Base-by-base conservation (phyloP, 2,888 invertebrate genomes). In the Leucozona laternaria region DNA sequence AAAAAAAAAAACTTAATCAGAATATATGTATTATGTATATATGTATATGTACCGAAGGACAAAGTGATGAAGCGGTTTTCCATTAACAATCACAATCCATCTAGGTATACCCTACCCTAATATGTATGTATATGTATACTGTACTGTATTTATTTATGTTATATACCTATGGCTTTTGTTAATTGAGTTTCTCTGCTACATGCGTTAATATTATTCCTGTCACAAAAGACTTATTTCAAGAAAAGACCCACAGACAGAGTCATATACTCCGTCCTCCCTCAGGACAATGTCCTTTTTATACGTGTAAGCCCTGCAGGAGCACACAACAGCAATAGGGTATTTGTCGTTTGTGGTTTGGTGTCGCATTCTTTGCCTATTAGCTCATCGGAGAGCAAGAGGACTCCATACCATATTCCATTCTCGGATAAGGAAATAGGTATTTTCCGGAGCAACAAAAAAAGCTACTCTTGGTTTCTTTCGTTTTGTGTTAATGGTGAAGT, bases 181-280 rank as follows among this genome's bases (percentile, higher is more conserved):
- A 80, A 85, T 85, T 80, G 37, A 60, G 40, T 77, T 79, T 72
- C 45, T 60, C 25, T 57, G 50, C 68, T 62, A 79, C 53, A 48
- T 79, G 72, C 66, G 50, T 71, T 84, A 76, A 84, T 79, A 53
- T 68, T n/a, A 70, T 83, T 79, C 68, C 31, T 70, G 83, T 78
- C 76, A 84, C 64, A 72, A 43, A 79, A 25, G 45, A 20, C 15
- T 31, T 57, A 73, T 22, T 50, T 13, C 20, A 72, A 22, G 64
- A 45, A 31, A 48, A 70, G 40, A 55, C 7, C 17, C 25, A 66
- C 20, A 15, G 6, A 66, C n/a, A 15, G 3, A n/a, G 4, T 45
- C 25, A 62, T n/a, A n/a, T n/a, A n/a, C n/a, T n/a, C n/a, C n/a
- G n/a, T 20, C 48, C 43, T 34, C 43, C 53, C 58, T 22, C 34